Base-by-base conservation (phyloP, 2,888 invertebrate species). In the Eupithecia inturbata region DNA sequence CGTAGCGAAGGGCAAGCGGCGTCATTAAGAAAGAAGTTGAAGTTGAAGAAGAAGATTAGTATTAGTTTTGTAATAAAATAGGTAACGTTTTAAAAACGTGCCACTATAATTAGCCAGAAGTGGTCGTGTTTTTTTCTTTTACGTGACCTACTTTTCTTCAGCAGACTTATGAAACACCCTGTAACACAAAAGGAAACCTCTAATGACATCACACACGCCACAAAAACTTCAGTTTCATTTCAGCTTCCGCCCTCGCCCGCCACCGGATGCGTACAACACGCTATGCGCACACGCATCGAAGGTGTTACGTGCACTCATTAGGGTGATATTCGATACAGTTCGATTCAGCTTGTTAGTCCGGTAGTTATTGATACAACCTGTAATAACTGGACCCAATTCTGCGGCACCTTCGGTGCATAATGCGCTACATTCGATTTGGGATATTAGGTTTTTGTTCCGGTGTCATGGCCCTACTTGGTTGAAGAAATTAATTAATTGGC, bases 191-290 rank as follows among this genome's bases (percentile, higher is more conserved):
- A 75, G 74, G 76, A 78, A 76, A 76, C 70, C 28, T 28, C 49
- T 70, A 71, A 71, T 73, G 73, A 78, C 73, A 71, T 66, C 49
- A 69, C 63, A 64, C 66, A 71, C 75, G 75, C 45, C 12, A 33
- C 28, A 66, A 71, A 76, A 75, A 70, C 33, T 68, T 62, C 63
- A 53, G 69, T 75, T 77, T 68, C 72, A 74, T 75, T 77, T 68
- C 72, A 74, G 71, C 70, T 77, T 79, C 79, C 79, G 78, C 60
- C 64, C 67, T 3, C 77, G 76, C 63, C 69, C 53, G 45, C 69
- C 69, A 64, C 70, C 79, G 79, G 79, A 78, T 76, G 60, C 63
- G 73, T 45, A n/a, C 49, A 63, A 16, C 73, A 76, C 74, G 79
- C 78, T 10, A 66, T 36, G 66, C 66, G 39, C 66, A 7, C 66